Evolutionary conservation across 2,888 invertebrate genomes (phyloP).

Genomic region (Pediacus dermestoides): DNA sequence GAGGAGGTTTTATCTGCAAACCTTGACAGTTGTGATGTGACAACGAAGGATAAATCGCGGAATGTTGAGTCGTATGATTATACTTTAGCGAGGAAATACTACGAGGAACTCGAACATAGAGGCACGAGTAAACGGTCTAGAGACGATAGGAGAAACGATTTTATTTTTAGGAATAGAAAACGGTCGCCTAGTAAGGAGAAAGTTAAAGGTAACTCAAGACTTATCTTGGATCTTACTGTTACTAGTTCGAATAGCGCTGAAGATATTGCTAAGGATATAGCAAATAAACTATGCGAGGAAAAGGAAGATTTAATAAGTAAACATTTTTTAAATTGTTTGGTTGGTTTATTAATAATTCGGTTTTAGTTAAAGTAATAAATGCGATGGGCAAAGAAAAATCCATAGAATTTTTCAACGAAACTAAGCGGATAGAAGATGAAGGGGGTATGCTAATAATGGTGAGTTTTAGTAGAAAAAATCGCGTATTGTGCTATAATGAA

Average conservation of each 20-base stretch:
- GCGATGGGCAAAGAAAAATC: conserved; percentile 70
- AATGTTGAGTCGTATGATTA: conserved; percentile 77
- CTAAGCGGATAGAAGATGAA: conserved; percentile 75
- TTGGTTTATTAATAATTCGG: conserved; percentile 16
- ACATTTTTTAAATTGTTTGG: conserved; percentile 12
- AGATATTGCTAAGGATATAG: conserved; percentile 67
- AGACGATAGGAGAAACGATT: conserved; percentile 57
- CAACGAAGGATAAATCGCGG: conserved; percentile 61
- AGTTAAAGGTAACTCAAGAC: conserved; percentile 55
- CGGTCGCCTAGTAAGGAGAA: conserved; percentile 34
- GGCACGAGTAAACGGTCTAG: conserved; percentile 57
- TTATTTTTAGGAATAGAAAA: conserved; percentile 55
- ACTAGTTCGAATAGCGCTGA: conserved; percentile 54
- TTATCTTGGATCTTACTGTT: conserved; percentile 58
- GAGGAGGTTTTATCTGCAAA: conserved; percentile 78
- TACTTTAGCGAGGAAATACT: conserved; percentile 49
- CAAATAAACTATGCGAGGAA: conserved; percentile 69
- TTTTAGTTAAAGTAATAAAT: conserved; percentile 67
- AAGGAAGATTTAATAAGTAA: conserved; percentile 66
- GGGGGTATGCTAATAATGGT: conserved; percentile 87
- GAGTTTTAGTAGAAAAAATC: conserved; percentile 31
- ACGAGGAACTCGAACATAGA: conserved; percentile 45
- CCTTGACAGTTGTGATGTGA: conserved; percentile 74
- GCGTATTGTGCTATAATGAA: neutral
- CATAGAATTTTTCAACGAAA: conserved; percentile 71